A percentile compares a stretch with the other conserved stretches of the same genome.
phyloP scores from a whole-genome alignment of 1,140 invertebrate species.

The Pygmarrhopalites habei region DNA sequence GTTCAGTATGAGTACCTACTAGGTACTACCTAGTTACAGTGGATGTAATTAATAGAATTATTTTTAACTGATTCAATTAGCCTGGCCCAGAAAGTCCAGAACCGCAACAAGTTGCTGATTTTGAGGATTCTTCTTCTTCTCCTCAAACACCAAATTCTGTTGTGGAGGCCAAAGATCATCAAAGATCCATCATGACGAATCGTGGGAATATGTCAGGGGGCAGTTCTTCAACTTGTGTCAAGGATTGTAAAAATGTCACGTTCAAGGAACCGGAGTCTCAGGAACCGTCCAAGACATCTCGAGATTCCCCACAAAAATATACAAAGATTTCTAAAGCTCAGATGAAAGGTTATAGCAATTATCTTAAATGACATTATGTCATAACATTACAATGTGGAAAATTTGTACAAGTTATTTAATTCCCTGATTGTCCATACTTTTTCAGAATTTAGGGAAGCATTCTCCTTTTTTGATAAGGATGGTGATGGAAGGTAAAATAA shows the following conservation, averaged over 20 bases:
- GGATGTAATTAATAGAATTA: no score
- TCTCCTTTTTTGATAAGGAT: slow-evolving; percentile 81
- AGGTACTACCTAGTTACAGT: no score
- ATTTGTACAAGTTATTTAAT: background rate
- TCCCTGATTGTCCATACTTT: background rate
- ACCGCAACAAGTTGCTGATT: background rate
- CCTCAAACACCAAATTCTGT: background rate
- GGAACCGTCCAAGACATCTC: background rate
- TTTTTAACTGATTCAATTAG: background rate
- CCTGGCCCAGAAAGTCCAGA: background rate
- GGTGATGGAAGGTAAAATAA: slow-evolving; percentile 79
- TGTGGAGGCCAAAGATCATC: background rate
- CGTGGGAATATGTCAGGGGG: background rate
- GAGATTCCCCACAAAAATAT: slow-evolving; percentile 25
- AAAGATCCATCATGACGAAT: background rate
- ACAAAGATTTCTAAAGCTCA: slow-evolving; percentile 29
- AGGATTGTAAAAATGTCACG: slow-evolving; percentile 9
- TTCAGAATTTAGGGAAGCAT: slow-evolving; percentile 74
- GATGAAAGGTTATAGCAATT: slow-evolving; percentile 31
- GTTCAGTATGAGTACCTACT: no score
- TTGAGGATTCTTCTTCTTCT: background rate
- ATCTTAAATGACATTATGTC: background rate
- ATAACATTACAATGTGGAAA: background rate
- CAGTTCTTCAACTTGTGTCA: background rate
- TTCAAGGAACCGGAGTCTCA: slow-evolving; percentile 10